Evolutionary conservation across 2,888 invertebrate genomes (phyloP).

Genomic region (Torymus texanus): DNA sequence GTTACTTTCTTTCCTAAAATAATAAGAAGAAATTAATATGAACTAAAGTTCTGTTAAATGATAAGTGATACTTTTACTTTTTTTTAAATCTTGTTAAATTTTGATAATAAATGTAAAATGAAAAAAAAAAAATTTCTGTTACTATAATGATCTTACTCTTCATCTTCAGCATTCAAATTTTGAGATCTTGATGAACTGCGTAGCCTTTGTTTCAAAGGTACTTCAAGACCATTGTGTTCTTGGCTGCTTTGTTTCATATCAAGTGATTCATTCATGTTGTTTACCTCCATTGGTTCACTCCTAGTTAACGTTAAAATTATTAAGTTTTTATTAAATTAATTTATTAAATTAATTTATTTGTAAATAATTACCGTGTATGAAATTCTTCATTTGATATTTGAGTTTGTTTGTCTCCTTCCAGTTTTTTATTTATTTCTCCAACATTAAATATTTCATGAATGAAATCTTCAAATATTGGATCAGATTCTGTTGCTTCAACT

Average conservation of each 20-base stretch:
- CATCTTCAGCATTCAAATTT: conserved; percentile 60
- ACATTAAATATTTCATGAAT: conserved; percentile 74
- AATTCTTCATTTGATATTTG: conserved; percentile 31
- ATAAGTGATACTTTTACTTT: background rate
- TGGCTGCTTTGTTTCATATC: conserved; percentile 10
- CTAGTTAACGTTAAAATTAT: conserved; percentile 13
- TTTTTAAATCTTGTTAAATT: too few species aligned
- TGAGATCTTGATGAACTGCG: conserved; percentile 68
- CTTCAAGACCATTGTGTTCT: conserved; percentile 57
- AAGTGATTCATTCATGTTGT: conserved; percentile 15
- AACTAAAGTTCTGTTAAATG: conserved; percentile 1
- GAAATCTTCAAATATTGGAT: conserved; percentile 77
- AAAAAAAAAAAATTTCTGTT: too few species aligned
- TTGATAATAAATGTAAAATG: too few species aligned
- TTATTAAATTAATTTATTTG: conserved; percentile 2
- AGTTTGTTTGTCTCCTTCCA: conserved; percentile 64
- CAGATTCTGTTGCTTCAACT: conserved; percentile 76
- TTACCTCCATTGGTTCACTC: conserved; percentile 34
- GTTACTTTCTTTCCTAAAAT: conserved; percentile 58
- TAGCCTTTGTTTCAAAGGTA: conserved; percentile 69
- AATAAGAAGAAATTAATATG: background rate
- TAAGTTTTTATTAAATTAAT: background rate
- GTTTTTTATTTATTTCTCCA: conserved; percentile 67
- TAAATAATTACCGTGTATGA: conserved; percentile 21
- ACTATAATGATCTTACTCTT: conserved; percentile 48